Evolutionary conservation across 2,888 invertebrate species (phyloP).

Genomic region (Loripinus fragilis): DNA sequence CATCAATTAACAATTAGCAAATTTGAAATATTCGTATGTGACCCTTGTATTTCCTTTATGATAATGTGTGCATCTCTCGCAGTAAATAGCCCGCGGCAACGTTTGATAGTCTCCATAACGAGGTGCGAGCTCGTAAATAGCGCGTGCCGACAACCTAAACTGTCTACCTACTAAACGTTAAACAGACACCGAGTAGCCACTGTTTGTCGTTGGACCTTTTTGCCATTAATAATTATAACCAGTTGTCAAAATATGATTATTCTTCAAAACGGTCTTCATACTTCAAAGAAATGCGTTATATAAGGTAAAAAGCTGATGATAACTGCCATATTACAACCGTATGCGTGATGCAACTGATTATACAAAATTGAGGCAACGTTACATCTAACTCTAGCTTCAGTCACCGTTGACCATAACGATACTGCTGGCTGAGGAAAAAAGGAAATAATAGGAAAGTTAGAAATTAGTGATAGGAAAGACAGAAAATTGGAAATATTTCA

Average conservation of each 20-base stretch:
- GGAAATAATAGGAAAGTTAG: no score
- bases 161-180: constrained; percentile 48
- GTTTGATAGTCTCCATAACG: constrained; percentile 46
- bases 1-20: constrained; percentile 42
- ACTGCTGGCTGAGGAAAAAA: no score
- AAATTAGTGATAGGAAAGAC: no score
- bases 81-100: constrained; percentile 44
- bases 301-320: not conserved
- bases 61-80: not conserved
- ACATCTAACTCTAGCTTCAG: no score
- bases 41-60: constrained; percentile 39
- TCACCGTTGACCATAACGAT: no score
- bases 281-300: not conserved
- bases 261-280: not conserved
- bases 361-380: no score
- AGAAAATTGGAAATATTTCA: no score
- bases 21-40: constrained; percentile 36
- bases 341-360: no score
- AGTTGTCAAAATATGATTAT: constrained; percentile 12
- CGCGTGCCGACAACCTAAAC: constrained; percentile 40
- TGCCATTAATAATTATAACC: constrained; percentile 43
- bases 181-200: constrained; percentile 54
- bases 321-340: not conserved
- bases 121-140: constrained; percentile 52
- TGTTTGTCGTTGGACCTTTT: constrained; percentile 42